Base-by-base conservation (phyloP, 2,888 invertebrate genomes). In the Megaustenia siamemsis region DNA sequence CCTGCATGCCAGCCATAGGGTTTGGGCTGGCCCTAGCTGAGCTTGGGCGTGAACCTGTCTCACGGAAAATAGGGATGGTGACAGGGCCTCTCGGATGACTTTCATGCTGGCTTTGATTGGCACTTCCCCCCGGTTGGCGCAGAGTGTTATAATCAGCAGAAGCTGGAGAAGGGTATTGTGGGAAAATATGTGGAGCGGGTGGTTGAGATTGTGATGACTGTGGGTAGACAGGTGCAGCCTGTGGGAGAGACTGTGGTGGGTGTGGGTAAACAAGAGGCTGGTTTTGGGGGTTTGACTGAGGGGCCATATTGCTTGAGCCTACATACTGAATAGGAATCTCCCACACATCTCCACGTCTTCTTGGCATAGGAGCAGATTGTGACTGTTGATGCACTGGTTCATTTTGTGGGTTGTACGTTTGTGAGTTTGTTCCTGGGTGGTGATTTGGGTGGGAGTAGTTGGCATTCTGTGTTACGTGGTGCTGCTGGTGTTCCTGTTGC, bases 271-370 rank as follows among this genome's bases (percentile, higher is more conserved):
- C 60, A 32, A 60, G 38, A 35, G 38, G 24, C 1, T 28, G 73
- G 28, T 43, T 49, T 49, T 73, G 73, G n/a, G n/a, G n/a, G 53
- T 73, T 73, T 21, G 79, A 49, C 5, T 63, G 32, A n/a, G 49
- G 63, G n/a, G 77, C 8, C 24, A 28, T 32, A 53, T 49, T 82
- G 12, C 28, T 53, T 21, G 21, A 35, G 18, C 85, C 73, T 3
- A 85, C 63, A 49, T 86, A 86, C 32, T 87, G 87, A 35, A 87
- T 87, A 24, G 87, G 87, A 68, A 92, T 92, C 86, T 91, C 91
- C 79, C 90, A 84, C 0, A 89, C 88, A 32, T 85, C 84, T 18
- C 85, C 86, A 35, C 86, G 53, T 18, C 32, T 82, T 69, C 68
- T 60, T 38, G 87, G 79, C 32, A 63, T 38, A 21, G 83, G n/a